These are phyloP conservation scores for Chaetogeoica ovagalla DNA, from an alignment of 2,888 invertebrate species.

Conservation along the genomic window DNA sequence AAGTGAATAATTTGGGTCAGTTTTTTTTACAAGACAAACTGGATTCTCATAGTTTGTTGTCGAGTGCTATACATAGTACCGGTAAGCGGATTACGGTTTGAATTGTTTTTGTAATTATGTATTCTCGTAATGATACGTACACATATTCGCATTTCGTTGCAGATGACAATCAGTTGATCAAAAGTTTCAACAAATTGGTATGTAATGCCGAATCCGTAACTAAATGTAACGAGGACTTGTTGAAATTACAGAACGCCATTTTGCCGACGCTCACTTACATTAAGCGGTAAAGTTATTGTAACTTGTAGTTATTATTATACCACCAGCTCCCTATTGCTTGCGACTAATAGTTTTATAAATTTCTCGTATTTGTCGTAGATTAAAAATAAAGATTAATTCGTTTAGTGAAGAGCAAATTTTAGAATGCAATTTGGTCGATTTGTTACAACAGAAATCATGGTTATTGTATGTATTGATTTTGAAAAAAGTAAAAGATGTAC, in stretches of 20 bases:
- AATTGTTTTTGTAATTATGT: neutral
- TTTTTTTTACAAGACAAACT: constrained; percentile 94
- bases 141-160: neutral
- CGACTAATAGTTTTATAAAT: neutral
- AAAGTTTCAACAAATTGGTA: neutral
- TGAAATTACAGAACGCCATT: neutral
- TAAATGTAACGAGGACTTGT: neutral
- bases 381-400: neutral
- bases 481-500: neutral
- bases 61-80: neutral
- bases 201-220: neutral
- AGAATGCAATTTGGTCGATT: neutral
- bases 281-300: too few relatives aligned
- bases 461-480: neutral
- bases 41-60: constrained; percentile 64
- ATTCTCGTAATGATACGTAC: neutral
- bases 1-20: constrained; percentile 85
- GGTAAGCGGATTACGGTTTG: neutral
- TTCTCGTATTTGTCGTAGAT: neutral
- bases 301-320: too few relatives aligned
- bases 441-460: constrained; percentile 17
- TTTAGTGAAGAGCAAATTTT: neutral
- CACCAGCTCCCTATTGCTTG: too few relatives aligned
- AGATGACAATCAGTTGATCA: neutral
- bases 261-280: too few relatives aligned